Evolutionary conservation across 2,113 vertebrate species (phyloP).

Genomic region (Protobothrops mucrosquamatus): DNA sequence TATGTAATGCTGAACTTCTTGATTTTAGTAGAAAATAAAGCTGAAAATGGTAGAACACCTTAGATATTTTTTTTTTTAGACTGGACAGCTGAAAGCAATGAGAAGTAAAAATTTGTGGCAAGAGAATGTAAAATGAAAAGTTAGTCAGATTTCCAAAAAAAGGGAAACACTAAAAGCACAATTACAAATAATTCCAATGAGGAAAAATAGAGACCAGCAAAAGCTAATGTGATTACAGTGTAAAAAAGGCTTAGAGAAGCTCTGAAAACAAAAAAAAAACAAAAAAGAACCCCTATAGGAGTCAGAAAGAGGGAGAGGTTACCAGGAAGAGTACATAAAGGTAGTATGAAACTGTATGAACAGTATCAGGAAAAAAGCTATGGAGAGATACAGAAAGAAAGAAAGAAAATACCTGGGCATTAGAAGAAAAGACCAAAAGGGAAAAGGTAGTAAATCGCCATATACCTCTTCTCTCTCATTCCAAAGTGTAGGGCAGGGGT

Average conservation of each 20-base stretch:
- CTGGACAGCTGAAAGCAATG: neutral
- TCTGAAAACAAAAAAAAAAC: neutral
- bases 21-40: neutral
- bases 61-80: neutral
- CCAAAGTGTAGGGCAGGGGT: neutral
- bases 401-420: neutral
- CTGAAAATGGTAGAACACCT: neutral
- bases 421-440: neutral
- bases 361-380: neutral
- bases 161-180: neutral
- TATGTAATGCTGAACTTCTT: neutral
- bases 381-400: neutral
- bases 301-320: neutral
- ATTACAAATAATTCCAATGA: neutral
- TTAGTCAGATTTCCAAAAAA: neutral
- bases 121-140: neutral
- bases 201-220: neutral
- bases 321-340: neutral
- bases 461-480: neutral
- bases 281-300: neutral
- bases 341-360: neutral
- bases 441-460: neutral
- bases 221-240: neutral
- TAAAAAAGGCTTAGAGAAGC: neutral
- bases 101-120: neutral